Percentiles rank a stretch among this genome's conserved stretches.
phyloP scores from a whole-genome alignment of 1,140 invertebrate genomes.

The Drosophila sp. region DNA sequence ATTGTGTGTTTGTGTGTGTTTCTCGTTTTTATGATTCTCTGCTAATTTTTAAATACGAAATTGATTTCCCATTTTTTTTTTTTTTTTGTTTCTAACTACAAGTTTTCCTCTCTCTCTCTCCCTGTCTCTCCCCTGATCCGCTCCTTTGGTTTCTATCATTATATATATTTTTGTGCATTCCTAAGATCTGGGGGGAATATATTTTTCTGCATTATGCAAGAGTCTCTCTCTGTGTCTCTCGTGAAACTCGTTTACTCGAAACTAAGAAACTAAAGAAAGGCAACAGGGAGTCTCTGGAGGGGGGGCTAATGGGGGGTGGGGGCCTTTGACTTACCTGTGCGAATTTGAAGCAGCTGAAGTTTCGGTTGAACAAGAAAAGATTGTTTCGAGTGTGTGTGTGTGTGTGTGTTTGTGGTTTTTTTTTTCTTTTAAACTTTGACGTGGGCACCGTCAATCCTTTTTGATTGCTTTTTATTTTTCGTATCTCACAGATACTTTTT shows the following conservation, averaged over 20 bases:
- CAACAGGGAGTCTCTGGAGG: background rate
- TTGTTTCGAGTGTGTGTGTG: background rate
- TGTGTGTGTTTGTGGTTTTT: too few relatives aligned
- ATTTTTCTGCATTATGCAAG: constrained; percentile 3
- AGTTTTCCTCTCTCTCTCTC: background rate
- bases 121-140: background rate
- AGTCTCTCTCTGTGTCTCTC: background rate
- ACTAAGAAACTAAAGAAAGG: constrained; percentile 10
- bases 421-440: background rate
- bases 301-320: too few relatives aligned
- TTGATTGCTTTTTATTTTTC: background rate
- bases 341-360: constrained; percentile 10
- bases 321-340: background rate
- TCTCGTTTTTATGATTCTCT: background rate
- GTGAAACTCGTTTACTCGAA: constrained; percentile 1
- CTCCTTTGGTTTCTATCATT: background rate
- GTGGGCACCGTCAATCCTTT: constrained; percentile 1
- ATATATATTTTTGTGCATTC: background rate
- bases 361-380: constrained; percentile 11
- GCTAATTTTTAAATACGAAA: background rate
- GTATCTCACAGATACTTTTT: background rate
- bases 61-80: background rate
- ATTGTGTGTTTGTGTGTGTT: background rate
- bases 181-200: constrained; percentile 2
- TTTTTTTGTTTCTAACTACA: background rate